phyloP scores from a whole-genome alignment of 2,797 vertebrate species.

The Manis crassicaudata region DNA sequence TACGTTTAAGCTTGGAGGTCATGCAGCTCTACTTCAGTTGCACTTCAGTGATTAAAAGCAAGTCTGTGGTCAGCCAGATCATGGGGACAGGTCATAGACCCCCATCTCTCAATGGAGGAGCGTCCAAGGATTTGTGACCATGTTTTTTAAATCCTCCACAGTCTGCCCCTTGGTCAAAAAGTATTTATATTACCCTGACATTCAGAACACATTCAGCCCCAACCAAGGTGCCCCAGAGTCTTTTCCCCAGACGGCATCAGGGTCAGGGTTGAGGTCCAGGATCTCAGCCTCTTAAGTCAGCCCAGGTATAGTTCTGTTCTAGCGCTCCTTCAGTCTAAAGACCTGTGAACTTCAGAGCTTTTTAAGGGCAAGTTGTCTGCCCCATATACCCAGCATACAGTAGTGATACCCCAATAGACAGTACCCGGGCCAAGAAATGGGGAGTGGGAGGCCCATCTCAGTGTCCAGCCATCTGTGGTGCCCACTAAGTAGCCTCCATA shows the following conservation, averaged over 20 bases:
- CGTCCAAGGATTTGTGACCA: neutral
- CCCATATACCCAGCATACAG: neutral
- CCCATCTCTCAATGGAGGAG: neutral
- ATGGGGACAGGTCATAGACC: neutral
- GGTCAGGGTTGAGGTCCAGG: neutral
- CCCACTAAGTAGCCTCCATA: neutral
- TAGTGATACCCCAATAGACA: neutral
- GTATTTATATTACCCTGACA: neutral
- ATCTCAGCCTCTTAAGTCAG: neutral
- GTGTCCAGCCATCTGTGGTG: neutral
- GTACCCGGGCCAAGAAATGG: neutral
- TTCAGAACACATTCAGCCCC: neutral
- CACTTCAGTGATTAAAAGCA: neutral
- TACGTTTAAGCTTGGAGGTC: neutral
- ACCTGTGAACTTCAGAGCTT: neutral
- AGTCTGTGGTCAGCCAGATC: neutral
- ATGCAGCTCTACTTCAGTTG: neutral
- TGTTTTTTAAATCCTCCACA: constrained; percentile 22
- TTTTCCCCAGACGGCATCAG: neutral
- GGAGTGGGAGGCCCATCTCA: neutral
- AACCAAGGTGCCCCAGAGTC: neutral
- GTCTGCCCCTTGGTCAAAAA: neutral
- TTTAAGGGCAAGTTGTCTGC: neutral
- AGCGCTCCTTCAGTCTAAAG: neutral
- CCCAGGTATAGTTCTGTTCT: neutral